Evolutionary conservation across 2,113 vertebrate species (phyloP).

Genomic region (Gila orcuttii): DNA sequence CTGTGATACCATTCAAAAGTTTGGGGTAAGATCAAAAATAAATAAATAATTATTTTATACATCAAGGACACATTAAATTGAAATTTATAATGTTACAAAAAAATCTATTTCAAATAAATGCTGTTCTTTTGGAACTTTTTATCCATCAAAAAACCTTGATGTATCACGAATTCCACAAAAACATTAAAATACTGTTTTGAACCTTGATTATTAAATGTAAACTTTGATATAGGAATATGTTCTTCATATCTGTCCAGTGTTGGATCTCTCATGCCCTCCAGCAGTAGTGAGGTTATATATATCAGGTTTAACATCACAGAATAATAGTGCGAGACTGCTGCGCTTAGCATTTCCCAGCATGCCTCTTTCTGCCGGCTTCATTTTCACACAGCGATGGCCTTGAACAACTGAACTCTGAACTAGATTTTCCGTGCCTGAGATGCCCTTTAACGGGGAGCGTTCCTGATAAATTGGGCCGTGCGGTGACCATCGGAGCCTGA

Average conservation of each 20-base stretch:
- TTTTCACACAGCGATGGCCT: conserved; percentile 39
- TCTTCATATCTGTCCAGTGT: neutral
- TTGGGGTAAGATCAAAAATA: too few relatives aligned
- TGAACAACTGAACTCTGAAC: conserved; percentile 41
- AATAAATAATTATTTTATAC: too few relatives aligned
- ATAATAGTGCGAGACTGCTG: conserved; percentile 37
- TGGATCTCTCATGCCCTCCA: neutral
- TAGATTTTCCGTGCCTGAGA: conserved; percentile 5
- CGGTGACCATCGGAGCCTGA: conserved; percentile 36
- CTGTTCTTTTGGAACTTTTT: too few relatives aligned
- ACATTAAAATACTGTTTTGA: too few relatives aligned
- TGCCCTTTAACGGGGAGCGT: conserved; percentile 34
- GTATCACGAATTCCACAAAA: too few relatives aligned
- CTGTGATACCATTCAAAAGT: too few relatives aligned
- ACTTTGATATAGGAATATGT: neutral
- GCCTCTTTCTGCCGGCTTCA: conserved; percentile 28
- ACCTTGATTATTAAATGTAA: too few relatives aligned
- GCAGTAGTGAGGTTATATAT: conserved; percentile 21
- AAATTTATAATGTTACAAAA: too few relatives aligned
- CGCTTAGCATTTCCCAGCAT: conserved; percentile 44
- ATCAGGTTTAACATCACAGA: conserved; percentile 44
- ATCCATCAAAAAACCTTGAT: too few relatives aligned
- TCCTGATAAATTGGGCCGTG: conserved; percentile 43
- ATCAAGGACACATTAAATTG: too few relatives aligned
- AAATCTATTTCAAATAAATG: too few relatives aligned